Evolutionary conservation across 2,797 vertebrate species (phyloP).

Genomic region (Siniperca obscura): DNA sequence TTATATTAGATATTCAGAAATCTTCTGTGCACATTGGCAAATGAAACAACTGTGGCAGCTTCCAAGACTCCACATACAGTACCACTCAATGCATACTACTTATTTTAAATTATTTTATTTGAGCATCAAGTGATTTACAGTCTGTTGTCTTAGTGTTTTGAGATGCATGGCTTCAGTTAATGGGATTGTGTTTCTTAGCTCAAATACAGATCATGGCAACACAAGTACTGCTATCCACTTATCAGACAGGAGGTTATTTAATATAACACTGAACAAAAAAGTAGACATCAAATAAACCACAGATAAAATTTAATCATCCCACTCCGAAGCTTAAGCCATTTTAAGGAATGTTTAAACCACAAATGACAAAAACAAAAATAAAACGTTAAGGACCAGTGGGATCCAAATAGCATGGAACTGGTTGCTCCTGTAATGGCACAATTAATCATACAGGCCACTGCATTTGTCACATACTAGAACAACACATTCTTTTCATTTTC

Average conservation of each 20-base stretch:
- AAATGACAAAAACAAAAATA: constrained; percentile 51
- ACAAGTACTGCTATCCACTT: neutral
- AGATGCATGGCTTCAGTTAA: neutral
- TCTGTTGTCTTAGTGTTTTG: neutral
- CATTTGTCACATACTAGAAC: constrained; percentile 70
- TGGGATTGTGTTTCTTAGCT: constrained; percentile 1
- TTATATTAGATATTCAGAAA: neutral
- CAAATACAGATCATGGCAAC: neutral
- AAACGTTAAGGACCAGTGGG: constrained; percentile 32
- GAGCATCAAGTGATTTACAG: neutral
- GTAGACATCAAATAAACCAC: neutral
- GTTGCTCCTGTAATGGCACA: constrained; percentile 70
- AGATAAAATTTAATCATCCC: neutral
- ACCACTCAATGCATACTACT: neutral
- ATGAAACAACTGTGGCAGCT: neutral
- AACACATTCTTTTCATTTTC: constrained; percentile 76
- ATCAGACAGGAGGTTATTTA: neutral
- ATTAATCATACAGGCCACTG: constrained; percentile 75
- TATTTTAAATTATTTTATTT: neutral
- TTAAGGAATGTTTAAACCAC: constrained; percentile 29
- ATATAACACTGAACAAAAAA: neutral
- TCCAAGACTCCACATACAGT: neutral
- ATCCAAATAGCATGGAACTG: constrained; percentile 53
- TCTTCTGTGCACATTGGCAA: neutral
- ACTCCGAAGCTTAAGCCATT: constrained; percentile 2